Conservation (phyloP, 2,888 invertebrate genomes). For the Pyrrhia umbra region DNA sequence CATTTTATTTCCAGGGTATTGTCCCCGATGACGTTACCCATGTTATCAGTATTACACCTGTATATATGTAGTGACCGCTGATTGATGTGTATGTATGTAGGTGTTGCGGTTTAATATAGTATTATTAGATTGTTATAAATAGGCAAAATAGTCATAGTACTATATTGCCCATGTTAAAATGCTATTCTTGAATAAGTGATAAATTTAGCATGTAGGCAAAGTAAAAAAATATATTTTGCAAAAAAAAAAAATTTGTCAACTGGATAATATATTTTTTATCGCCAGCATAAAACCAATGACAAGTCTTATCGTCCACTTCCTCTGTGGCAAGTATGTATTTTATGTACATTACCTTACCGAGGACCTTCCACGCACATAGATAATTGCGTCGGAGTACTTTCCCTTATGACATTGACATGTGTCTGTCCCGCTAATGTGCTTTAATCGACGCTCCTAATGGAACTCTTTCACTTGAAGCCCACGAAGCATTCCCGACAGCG, state of each 20-base stretch:
- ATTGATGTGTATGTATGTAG: background rate
- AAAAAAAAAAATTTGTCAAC: too few species aligned
- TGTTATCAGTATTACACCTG: too few species aligned
- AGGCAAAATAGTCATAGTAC: too few species aligned
- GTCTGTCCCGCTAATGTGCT: conserved; percentile 65
- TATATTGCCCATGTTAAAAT: conserved; percentile 1
- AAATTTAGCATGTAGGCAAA: too few species aligned
- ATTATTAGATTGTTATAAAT: too few species aligned
- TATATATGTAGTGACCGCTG: background rate
- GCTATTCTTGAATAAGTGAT: too few species aligned
- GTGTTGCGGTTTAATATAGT: background rate
- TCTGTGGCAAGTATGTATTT: conserved; percentile 11
- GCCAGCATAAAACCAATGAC: conserved; percentile 7
- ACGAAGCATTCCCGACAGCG: background rate
- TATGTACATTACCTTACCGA: conserved; percentile 25
- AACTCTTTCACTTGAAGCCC: conserved; percentile 49
- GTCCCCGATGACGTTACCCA: background rate
- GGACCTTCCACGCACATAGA: conserved; percentile 25
- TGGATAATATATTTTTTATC: too few species aligned
- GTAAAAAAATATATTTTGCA: too few species aligned
- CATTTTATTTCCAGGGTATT: background rate
- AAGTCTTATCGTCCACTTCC: conserved; percentile 32
- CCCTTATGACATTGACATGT: conserved; percentile 64
- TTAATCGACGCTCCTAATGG: conserved; percentile 68
- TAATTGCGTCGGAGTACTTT: conserved; percentile 48